These are phyloP conservation scores for Amphiduros pacificus DNA, from an alignment of 2,888 invertebrate genomes.

Conservation along the genomic window DNA sequence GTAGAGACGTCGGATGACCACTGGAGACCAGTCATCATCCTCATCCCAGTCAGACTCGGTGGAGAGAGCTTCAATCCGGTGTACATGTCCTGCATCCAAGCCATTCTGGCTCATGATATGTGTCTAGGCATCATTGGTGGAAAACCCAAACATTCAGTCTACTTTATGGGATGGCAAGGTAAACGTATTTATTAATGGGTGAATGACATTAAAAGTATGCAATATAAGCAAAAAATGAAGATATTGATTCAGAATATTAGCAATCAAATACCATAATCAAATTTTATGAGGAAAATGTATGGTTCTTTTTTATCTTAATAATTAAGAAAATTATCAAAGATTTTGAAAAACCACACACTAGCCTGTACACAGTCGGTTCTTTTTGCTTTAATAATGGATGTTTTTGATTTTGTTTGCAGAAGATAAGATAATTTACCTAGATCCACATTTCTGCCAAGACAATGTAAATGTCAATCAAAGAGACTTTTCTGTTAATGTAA, in stretches of 20 bases:
- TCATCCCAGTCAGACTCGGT: constrained; percentile 86
- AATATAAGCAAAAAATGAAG: neutral
- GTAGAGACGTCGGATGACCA: constrained; percentile 14
- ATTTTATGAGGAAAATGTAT: no score
- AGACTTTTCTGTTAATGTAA: constrained; percentile 68
- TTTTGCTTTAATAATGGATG: neutral
- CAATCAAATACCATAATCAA: no score
- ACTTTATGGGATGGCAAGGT: constrained; percentile 90
- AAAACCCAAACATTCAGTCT: constrained; percentile 87
- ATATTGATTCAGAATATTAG: no score
- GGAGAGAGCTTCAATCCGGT: constrained; percentile 82
- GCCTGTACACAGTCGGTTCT: no score
- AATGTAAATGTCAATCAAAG: constrained; percentile 81
- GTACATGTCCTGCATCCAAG: constrained; percentile 81
- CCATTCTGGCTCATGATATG: constrained; percentile 76
- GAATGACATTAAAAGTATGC: neutral
- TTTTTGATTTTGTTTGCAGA: constrained; percentile 62
- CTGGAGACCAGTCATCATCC: constrained; percentile 67
- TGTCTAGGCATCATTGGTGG: constrained; percentile 93
- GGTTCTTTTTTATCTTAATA: no score
- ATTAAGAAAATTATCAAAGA: no score
- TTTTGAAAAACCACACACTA: no score
- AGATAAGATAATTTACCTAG: constrained; percentile 86
- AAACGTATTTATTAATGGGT: constrained; percentile 3
- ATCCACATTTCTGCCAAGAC: constrained; percentile 93